Evolutionary conservation across 2,888 invertebrate genomes (phyloP).

Genomic region (Chymomyza caudatula): DNA sequence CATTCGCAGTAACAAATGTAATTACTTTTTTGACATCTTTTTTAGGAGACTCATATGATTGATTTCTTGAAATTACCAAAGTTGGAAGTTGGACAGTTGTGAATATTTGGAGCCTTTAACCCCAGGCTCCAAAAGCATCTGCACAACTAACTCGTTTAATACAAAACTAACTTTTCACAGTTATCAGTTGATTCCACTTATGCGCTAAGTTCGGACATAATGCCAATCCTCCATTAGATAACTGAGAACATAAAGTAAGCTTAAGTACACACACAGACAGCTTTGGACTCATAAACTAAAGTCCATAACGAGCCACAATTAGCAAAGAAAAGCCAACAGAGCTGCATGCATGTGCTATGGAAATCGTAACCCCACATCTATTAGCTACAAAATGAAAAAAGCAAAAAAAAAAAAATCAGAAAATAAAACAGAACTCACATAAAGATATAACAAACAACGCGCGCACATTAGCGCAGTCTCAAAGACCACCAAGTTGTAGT

Average conservation of each 20-base stretch:
- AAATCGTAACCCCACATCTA: slow-evolving; percentile 3
- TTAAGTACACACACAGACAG: slow-evolving; percentile 7
- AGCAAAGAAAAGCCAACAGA: slow-evolving; percentile 16
- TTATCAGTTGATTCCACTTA: background rate
- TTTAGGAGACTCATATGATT: no score
- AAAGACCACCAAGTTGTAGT: slow-evolving; percentile 58
- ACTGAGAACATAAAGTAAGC: background rate
- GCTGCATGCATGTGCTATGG: no score
- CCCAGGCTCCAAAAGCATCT: no score
- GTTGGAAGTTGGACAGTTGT: no score
- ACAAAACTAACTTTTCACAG: background rate
- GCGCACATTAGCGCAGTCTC: slow-evolving; percentile 31
- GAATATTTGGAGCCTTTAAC: no score
- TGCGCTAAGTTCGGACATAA: background rate
- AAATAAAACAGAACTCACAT: background rate
- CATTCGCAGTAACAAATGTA: no score
- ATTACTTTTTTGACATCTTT: no score
- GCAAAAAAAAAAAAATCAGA: slow-evolving; percentile 32
- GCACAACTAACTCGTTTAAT: no score
- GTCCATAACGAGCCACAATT: slow-evolving; percentile 56
- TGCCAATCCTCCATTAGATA: background rate
- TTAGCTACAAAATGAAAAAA: background rate
- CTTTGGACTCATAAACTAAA: slow-evolving; percentile 36
- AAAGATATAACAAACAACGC: background rate
- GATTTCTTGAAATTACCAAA: no score